Evolutionary conservation across 2,113 vertebrate genomes (phyloP).

Genomic region (Pomatorhinus ruficollis): DNA sequence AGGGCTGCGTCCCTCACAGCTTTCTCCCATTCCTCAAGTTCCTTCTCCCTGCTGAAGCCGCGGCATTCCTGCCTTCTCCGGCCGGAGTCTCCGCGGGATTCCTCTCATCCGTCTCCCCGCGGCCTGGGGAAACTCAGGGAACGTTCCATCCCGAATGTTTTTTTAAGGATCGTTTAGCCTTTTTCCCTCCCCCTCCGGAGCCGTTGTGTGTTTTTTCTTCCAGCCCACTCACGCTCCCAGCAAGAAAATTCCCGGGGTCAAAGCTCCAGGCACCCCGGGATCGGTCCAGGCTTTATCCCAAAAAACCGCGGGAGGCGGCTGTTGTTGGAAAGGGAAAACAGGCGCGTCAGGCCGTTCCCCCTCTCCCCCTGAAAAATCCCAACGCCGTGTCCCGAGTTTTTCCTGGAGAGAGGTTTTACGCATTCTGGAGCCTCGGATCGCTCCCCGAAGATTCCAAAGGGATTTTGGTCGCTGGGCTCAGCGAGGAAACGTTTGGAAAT

Average conservation of each 20-base stretch:
- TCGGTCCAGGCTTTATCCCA: not conserved
- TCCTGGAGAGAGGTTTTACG: not conserved
- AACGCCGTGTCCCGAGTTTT: not conserved
- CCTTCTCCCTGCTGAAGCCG: slow-evolving; percentile 48
- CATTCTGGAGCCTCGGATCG: not conserved
- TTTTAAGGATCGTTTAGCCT: slow-evolving; percentile 48
- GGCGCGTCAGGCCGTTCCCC: not conserved
- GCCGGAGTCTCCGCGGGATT: slow-evolving; percentile 14
- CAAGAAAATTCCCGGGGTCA: slow-evolving; percentile 1
- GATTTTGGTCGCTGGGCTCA: not conserved
- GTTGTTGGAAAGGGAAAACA: slow-evolving; percentile 50
- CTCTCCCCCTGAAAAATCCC: not conserved
- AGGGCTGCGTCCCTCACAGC: too few species aligned
- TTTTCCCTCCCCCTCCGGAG: not conserved
- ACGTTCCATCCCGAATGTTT: not conserved
- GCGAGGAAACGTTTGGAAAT: not conserved
- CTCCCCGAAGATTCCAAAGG: slow-evolving; percentile 10
- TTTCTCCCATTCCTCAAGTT: slow-evolving; percentile 63
- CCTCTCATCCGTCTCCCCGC: slow-evolving; percentile 54
- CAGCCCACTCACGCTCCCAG: not conserved
- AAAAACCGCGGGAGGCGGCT: not conserved
- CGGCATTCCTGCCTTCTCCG: not conserved
- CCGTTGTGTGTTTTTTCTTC: too few species aligned
- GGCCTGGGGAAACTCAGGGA: not conserved
- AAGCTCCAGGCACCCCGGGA: slow-evolving; percentile 30